A percentile compares a stretch with the other conserved stretches of the same genome.
Conservation (phyloP, 2,113 vertebrate genomes). For the Pachyramphus minor region DNA sequence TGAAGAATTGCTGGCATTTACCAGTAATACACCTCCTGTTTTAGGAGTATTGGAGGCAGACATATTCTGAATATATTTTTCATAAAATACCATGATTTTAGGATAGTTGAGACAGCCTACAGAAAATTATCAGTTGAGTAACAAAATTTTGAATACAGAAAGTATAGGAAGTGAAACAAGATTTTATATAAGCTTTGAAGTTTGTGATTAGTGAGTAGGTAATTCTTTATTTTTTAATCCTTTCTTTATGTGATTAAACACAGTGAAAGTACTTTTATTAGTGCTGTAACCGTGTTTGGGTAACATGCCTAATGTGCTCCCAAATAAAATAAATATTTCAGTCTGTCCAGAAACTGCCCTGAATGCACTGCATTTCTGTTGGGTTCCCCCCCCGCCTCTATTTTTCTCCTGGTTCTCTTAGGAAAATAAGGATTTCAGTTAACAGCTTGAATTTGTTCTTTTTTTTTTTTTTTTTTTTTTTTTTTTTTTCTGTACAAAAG, state of each 20-base stretch:
- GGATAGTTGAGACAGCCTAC: neutral
- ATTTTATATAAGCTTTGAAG: neutral
- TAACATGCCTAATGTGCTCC: neutral
- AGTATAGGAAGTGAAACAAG: slow-evolving; percentile 1
- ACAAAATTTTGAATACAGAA: neutral
- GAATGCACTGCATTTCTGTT: neutral
- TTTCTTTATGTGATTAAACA: slow-evolving; percentile 5
- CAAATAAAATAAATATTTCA: slow-evolving; percentile 47
- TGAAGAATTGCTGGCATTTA: neutral
- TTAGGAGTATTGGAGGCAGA: neutral
- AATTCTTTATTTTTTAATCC: neutral
- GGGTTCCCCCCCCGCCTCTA: rapidly evolving
- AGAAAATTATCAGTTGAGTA: neutral
- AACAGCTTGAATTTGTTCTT: neutral
- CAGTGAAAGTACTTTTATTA: slow-evolving; percentile 1
- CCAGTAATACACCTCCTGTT: neutral
- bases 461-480: neutral
- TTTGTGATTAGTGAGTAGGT: neutral
- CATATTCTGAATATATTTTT: neutral
- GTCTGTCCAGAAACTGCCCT: neutral
- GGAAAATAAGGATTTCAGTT: neutral
- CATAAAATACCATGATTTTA: neutral
- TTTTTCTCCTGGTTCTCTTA: neutral
- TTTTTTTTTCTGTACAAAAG: neutral
- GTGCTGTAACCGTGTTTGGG: neutral